Evolutionary conservation across 2,113 vertebrate genomes (phyloP), one percentile per base, ranked within the genome.

Genomic region (Microtus oregoni): DNA sequence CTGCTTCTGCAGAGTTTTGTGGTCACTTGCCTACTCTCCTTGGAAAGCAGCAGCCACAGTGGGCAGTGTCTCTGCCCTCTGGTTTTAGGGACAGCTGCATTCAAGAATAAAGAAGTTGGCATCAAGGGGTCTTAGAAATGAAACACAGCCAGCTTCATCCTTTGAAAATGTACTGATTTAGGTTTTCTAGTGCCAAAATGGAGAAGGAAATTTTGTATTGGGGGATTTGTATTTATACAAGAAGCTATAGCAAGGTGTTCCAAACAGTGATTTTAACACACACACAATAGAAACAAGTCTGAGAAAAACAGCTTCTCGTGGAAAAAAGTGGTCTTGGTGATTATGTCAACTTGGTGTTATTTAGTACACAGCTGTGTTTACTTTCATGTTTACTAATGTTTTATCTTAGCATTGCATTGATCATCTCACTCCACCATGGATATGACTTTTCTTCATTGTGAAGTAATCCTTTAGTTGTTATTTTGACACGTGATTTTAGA

Each of bases 281-380:
- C 38, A 63, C 6, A 61, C 82, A 12, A 67, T 67, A 17, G 75
- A 79, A 79, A 7, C 0, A 76, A 35, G 14, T 63, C 44, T 50
- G 41, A 58, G 35, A 68, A 63, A 63, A 68, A 32, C 30, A 32
- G 0, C 35, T 26, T 20, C 14, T 7, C 5, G 0, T 32, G 28
- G 10, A 1, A 83, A 47, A 38, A 5, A 50, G 58, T 15, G 0
- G 41, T 58, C 76, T 85, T 12, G 0, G 38, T 26, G 10, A 17
- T 24, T 32, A 0, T 5, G 1, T 15, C 41, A 35, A 0, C 50
- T 20, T 3, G 7, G 14, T 1, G 4, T 7, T 13, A 1, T 35
- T 38, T 50, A 3, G 14, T 17, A 3, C 14, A 28, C 28, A 20
- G 0, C 41, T 1, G 17, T 14, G 1, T 2, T 19, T 7, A 32